Conservation (phyloP, 2,888 invertebrate genomes). For the Cheilosia pagana region DNA sequence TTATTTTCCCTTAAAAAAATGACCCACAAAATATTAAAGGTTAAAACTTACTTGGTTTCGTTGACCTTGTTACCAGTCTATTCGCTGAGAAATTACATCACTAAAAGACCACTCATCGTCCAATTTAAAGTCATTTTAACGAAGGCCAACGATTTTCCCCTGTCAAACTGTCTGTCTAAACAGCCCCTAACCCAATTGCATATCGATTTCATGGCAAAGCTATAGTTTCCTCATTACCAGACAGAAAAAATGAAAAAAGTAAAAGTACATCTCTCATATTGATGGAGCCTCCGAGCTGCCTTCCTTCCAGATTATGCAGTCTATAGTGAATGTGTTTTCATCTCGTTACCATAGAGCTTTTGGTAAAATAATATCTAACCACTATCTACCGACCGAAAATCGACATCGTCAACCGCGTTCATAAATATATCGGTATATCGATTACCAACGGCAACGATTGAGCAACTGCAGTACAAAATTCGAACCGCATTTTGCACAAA, state of each 20-base stretch:
- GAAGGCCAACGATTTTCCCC: not conserved
- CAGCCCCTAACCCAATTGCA: conserved; percentile 2
- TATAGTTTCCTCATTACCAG: conserved; percentile 6
- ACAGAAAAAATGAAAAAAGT: not conserved
- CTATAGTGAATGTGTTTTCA: conserved; percentile 28
- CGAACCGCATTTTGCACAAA: conserved; percentile 6
- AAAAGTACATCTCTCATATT: conserved; percentile 10
- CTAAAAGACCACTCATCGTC: not conserved
- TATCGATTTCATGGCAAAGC: conserved; percentile 19
- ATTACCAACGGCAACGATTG: conserved; percentile 30
- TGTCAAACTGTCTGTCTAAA: not conserved
- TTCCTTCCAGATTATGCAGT: not conserved
- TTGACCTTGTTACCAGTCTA: not conserved
- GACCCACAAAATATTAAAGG: no score
- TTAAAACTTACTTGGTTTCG: no score
- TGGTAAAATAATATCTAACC: conserved; percentile 19
- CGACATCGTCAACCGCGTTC: conserved; percentile 22
- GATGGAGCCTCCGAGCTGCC: conserved; percentile 20
- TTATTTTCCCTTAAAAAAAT: no score
- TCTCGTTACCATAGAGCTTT: conserved; percentile 24
- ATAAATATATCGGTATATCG: conserved; percentile 47
- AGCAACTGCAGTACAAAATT: conserved; percentile 13
- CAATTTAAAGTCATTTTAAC: not conserved
- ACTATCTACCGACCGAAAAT: conserved; percentile 3
- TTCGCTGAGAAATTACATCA: not conserved